Conservation (phyloP, 2,113 vertebrate species). For the Myrmecophaga tridactyla region DNA sequence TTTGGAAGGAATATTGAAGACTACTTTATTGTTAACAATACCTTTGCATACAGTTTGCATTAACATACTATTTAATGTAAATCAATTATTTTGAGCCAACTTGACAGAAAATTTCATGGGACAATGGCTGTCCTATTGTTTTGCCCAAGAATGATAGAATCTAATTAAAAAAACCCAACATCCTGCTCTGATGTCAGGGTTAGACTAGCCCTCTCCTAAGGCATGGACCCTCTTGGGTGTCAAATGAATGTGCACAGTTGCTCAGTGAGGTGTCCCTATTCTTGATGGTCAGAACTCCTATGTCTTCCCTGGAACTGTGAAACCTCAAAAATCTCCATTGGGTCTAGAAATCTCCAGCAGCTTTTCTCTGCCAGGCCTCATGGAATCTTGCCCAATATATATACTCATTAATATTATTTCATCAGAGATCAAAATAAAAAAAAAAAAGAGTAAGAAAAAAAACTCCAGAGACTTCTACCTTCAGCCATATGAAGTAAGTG, state of each 20-base stretch:
- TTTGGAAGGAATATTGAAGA: not conserved
- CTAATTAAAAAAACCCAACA: not conserved
- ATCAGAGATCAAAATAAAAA: not conserved
- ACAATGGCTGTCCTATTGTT: not conserved
- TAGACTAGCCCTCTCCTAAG: not conserved
- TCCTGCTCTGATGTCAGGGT: not conserved
- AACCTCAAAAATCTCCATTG: not conserved
- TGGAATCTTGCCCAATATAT: not conserved
- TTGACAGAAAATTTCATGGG: not conserved
- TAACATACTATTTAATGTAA: not conserved
- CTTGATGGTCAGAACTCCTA: not conserved
- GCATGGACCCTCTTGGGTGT: not conserved
- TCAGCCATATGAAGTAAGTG: not conserved
- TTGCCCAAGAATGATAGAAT: not conserved
- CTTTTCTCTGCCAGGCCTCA: not conserved
- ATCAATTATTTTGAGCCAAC: slow-evolving; percentile 2
- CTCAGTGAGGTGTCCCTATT: not conserved
- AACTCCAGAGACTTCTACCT: not conserved
- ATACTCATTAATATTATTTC: not conserved
- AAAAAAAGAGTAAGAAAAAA: not conserved
- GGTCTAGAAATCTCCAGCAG: not conserved
- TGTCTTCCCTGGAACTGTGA: not conserved
- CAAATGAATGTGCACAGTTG: not conserved
- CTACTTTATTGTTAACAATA: not conserved
- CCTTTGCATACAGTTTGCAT: not conserved